Conservation (phyloP, 2,113 vertebrate genomes). For the Elachura formosa region DNA sequence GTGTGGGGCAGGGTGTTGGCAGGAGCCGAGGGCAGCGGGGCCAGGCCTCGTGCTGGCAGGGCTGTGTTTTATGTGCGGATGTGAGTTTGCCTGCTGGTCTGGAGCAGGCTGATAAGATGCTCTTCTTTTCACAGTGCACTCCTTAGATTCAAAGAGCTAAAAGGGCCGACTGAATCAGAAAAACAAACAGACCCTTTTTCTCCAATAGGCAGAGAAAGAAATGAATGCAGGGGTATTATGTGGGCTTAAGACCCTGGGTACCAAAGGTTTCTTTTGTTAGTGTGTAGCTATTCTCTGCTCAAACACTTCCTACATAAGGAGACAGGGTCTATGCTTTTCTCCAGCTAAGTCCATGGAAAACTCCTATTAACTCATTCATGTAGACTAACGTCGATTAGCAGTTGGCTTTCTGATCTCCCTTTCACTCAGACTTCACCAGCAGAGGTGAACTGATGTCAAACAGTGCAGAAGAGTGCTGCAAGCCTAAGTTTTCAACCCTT, state of each 20-base stretch:
- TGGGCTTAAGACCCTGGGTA: slow-evolving; percentile 74
- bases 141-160: slow-evolving; percentile 74
- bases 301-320: slow-evolving; percentile 72
- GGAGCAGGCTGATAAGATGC: slow-evolving; percentile 91
- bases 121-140: slow-evolving; percentile 75
- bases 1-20: slow-evolving; percentile 54
- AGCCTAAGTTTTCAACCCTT: background rate
- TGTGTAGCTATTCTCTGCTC: slow-evolving; percentile 66
- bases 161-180: slow-evolving; percentile 74
- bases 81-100: slow-evolving; percentile 82
- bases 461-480: background rate
- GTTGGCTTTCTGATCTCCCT: slow-evolving; percentile 66
- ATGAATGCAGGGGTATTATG: slow-evolving; percentile 74
- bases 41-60: slow-evolving; percentile 80
- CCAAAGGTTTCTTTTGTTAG: slow-evolving; percentile 81
- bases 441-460: slow-evolving; percentile 17
- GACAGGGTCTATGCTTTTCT: slow-evolving; percentile 15
- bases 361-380: slow-evolving; percentile 54
- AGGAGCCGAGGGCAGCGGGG: slow-evolving; percentile 64
- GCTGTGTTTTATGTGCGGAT: slow-evolving; percentile 80
- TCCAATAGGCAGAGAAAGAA: slow-evolving; percentile 68
- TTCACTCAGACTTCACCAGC: slow-evolving; percentile 53
- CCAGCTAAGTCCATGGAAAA: slow-evolving; percentile 12
- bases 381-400: background rate
- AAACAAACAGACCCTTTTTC: slow-evolving; percentile 78